Evolutionary conservation across 2,113 vertebrate species (phyloP), one percentile per base, ranked within the genome.

Genomic region (Ramphastos sulfuratus): DNA sequence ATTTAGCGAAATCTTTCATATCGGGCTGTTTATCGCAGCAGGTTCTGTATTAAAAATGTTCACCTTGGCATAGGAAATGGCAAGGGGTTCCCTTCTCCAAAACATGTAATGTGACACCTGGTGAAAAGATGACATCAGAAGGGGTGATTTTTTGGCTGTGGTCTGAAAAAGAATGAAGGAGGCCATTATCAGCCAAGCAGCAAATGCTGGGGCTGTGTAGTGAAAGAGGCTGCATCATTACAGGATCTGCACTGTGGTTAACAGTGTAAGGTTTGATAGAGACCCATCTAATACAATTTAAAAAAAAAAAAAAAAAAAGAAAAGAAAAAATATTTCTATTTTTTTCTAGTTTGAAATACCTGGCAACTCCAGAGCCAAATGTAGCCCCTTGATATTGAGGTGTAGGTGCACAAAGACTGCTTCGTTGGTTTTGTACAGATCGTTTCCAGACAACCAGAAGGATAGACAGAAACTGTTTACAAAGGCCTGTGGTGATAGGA

Each of bases 11-110:
- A 31, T 37, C 56, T 5, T 80, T 70, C 30, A 16, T 10, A 15
- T 54, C 0, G 0, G 3, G 7, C 2, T 28, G 4, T 42, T 76
- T 44, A 11, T 71, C 61, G 56, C 17, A n/a, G 46, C 10, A 66
- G 4, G 4, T 37, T 61, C 23, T 46, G 72, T 25, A 15, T 60
- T 44, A 31, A 77, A 59, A 71, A 77, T 1, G 4, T 52, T n/a
- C 2, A 20, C 42, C 78, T 52, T 74, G 31, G 21, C 74, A 12
- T 50, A 84, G 69, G 55, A 66, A 66, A 48, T 14, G 9, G 1
- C 0, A 2, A 2, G 1, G 5, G 1, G 6, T 27, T 54, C 16
- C 15, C 28, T 2, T 60, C 6, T 9, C 4, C 18, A 15, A 55
- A 77, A 82, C 72, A 48, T 4, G 2, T 5, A 54, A 7, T 46